Base-by-base conservation (phyloP, 2,113 vertebrate species). In the Pholis gunnellus region DNA sequence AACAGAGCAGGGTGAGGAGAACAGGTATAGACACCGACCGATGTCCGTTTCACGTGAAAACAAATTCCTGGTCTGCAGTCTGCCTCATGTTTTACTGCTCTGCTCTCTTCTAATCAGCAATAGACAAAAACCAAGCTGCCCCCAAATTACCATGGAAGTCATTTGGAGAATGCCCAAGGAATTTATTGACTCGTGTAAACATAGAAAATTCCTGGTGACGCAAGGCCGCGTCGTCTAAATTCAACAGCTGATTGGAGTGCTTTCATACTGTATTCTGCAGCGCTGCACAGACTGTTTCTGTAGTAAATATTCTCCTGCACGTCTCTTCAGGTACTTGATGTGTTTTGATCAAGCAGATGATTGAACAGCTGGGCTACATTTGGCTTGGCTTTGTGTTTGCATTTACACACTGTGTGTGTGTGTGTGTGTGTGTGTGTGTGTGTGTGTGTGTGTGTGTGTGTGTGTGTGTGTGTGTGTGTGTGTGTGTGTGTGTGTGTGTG, bases 11-110 rank as follows among this genome's bases (percentile, higher is more conserved):
- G 31, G 18, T 82, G 74, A 77, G 54, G 65, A 70, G 77, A 86
- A 88, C 90, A 90, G 87, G 90, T 91, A 93, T 79, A 89, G 89
- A 92, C 87, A 89, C 27, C 52, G 9, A 89, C 57, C 80, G 61
- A 75, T 88, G 79, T 88, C 83, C 61, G 44, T 82, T 79, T 60
- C 65, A 79, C 1, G 40, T 81, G 54, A 76, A 87, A 84, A 76
- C 57, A 52, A 75, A 84, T 84, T 80, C 81, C 67, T 60, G 36
- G 52, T 67, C 57, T 78, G 77, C 18, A 78, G 70, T 71, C 29
- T 3, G 34, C 72, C 59, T 85, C 56, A 54, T 57, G 60, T 84
- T 88, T 79, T 87, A 75, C 74, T 86, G 40, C 17, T 36, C 63
- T 60, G 44, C 63, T 78, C 61, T 74, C 29, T 74, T 71, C 70